Base-by-base conservation (phyloP, 2,888 invertebrate species). In the Acanthacorydalis orientalis region DNA sequence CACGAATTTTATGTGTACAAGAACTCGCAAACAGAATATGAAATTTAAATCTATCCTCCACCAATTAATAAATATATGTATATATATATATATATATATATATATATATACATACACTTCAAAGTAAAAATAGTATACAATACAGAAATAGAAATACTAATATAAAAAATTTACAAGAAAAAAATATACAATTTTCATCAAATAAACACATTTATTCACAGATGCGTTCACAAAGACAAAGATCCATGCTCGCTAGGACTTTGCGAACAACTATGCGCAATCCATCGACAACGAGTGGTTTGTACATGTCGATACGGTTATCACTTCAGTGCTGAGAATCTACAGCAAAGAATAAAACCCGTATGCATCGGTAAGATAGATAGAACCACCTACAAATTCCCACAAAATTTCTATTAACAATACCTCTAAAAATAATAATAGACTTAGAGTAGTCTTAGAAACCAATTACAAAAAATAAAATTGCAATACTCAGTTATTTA, bases 281-380 rank as follows among this genome's bases (percentile, higher is more conserved):
- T 78, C n/a, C 73, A 70, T 46, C 68, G 73, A 12, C 74, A 76
- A 51, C 63, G 71, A 39, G 67, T 80, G 33, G 77, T 80, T 64
- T 80, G 80, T 60, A 74, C 77, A 31, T 80, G 80, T 56, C 74
- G 70, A 57, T 66, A 68, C 31, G 80, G 80, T 1, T 80, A 75
- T 62, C 68, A 64, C 53, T 79, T 78, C 62, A 69, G 68, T 55
- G 64, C 68, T 1, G 73, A 75, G 49, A 74, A 75, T 59, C 77
- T 76, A 57, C 65, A 61, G 50, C 63, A 64, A 53, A 74, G 73
- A 51, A 67, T 69, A 41, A 75, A 73, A 55, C 78, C 78, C 0
- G 75, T 74, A 49, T 80, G 80, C 59, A 60, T 74, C 49, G 79
- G 78, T 70, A 60, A 55, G 59, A 51, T 31, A 16, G 31, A 40